Base-by-base conservation (phyloP, 2,113 vertebrate genomes). In the Synchiropus splendidus region DNA sequence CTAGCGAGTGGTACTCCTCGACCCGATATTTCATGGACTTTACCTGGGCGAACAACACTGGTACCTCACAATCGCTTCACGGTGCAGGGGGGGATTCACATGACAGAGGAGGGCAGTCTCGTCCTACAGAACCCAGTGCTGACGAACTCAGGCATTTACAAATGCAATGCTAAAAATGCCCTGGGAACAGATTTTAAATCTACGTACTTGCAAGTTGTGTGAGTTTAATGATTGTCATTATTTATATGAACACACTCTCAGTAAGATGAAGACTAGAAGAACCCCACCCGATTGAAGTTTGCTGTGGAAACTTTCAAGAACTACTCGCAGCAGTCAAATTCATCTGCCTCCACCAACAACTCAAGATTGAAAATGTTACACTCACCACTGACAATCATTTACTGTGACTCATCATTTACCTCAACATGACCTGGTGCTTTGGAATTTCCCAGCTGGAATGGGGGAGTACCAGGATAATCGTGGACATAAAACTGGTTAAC, bases 81-180 rank as follows among this genome's bases (percentile, higher is more conserved):
- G 6, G 69, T 58, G 14, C 63, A 82, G 16, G 70, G 83, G 40
- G 81, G 85, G 34, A 73, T 85, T 47, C 67, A 81, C 50, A 78
- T 88, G 82, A 83, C 79, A 2, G 75, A 78, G 36, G 81, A 83
- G 2, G 86, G 86, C 10, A 77, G 70, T 58, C 69, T 88, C 54
- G 60, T 85, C 37, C 81, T 88, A 33, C 80, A 83, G 54, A 82
- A 78, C 27, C 77, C 83, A 2, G 64, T 78, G 33, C 79, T 85
- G 10, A 79, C 70, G 72, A 78, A 87, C 79, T 86, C 85, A 57
- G 86, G 86, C 42, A 86, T 88, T 69, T 88, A 87, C 54, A 86
- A 87, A 70, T 87, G 86, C 54, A 87, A 87, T 4, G 84, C 84
- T 11, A 87, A 78, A 65, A 88, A 82, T 6, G 74, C 80, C 10